Evolutionary conservation across 2,113 vertebrate species (phyloP), one percentile per base, ranked within the genome.

Genomic region (Verasper variegatus): DNA sequence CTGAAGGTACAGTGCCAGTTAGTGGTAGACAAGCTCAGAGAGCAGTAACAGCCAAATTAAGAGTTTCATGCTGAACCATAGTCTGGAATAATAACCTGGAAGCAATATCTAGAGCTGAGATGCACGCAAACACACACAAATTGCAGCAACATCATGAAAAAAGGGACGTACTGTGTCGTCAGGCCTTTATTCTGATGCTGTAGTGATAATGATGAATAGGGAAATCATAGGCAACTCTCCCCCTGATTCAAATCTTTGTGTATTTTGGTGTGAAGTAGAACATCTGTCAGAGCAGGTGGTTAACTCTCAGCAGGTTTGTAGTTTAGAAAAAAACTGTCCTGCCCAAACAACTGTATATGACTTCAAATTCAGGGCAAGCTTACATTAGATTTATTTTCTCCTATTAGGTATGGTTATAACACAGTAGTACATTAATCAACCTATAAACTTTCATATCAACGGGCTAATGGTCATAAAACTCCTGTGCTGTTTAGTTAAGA

Each of bases 1-100:
- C 73, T 69, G 80, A 77, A 78, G 67, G 82, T 78, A 61, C 82
- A 83, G 52, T 73, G 75, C 74, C 80, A 87, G 76, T 82, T 79
- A 74, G 62, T 10, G 21, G 67, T 59, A 87, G 65, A 82, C 49
- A 63, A 56, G 52, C 76, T 78, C 82, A 74, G 75, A 81, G 55
- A 78, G 21, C 49, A 80, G 18, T 51, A 80, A 71, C 65, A 81
- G 54, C 47, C 65, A 68, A 69, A 87, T 58, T 14, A 45, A 12
- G 40, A 76, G 13, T 83, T 75, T 72, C 37, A 47, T 57, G 60
- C 47, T 68, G 24, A 21, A 26, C 17, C 56, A 14, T n/a, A 27
- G 65, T 45, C 51, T 68, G 57, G 61, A 51, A 51, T 51, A 51
- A 51, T 17, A 51, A 49, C 67, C 71, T 70, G 66, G 23, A 67